A percentile compares a stretch with the other conserved stretches of the same genome.
phyloP scores from a whole-genome alignment of 2,797 vertebrate species.

The Cyclura pinguis region DNA sequence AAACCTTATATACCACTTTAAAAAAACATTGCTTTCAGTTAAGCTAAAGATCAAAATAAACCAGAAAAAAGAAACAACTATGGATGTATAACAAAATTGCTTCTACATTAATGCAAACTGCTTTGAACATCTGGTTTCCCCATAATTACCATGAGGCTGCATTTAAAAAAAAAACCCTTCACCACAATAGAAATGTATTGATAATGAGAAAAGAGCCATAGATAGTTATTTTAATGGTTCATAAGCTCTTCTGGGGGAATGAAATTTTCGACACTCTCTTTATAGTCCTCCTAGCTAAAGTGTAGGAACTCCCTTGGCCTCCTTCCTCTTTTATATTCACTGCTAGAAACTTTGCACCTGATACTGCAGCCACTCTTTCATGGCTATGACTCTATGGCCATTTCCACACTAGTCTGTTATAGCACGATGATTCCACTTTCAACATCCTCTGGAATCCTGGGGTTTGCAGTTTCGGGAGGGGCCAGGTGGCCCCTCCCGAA shows the following conservation, averaged over 20 bases:
- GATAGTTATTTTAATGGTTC: background rate
- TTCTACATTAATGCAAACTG: conserved; percentile 63
- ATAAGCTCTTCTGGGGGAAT: background rate
- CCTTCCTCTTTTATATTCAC: background rate
- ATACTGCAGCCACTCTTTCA: background rate
- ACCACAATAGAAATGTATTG: conserved; percentile 36
- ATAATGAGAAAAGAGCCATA: conserved; percentile 23
- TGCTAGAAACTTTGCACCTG: background rate
- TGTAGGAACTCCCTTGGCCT: background rate
- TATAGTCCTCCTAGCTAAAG: background rate
- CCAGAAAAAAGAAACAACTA: conserved; percentile 3
- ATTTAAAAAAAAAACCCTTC: conserved; percentile 31
- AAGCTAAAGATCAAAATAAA: conserved; percentile 42
- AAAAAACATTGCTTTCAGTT: conserved; percentile 16
- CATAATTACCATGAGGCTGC: conserved; percentile 33
- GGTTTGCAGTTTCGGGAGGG: no score
- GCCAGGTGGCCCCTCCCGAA: no score
- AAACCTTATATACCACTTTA: conserved; percentile 53
- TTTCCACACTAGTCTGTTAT: no score
- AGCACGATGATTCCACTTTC: no score
- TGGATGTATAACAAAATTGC: conserved; percentile 52
- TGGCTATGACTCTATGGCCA: background rate
- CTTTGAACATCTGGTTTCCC: conserved; percentile 52
- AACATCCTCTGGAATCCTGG: no score
- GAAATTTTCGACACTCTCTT: background rate